Evolutionary conservation across 2,797 vertebrate species (phyloP).

Genomic region (Acrossocheilus wenchowensis): DNA sequence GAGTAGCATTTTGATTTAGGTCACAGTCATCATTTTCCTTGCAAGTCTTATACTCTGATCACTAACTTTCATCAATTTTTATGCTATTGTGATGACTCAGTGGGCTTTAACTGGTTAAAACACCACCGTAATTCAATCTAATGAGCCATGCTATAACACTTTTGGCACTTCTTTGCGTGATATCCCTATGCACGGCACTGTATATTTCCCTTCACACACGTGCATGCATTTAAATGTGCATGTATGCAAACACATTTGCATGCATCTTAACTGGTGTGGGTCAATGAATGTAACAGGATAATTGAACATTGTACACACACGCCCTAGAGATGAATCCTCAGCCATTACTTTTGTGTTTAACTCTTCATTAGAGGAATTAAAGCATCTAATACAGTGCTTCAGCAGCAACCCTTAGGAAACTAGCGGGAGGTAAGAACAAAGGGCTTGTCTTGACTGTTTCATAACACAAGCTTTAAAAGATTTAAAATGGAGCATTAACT

Average conservation of each 20-base stretch:
- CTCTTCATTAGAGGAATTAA: conserved; percentile 48
- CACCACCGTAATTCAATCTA: conserved; percentile 58
- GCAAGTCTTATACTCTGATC: conserved; percentile 27
- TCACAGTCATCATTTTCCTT: conserved; percentile 52
- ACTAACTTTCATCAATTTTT: conserved; percentile 47
- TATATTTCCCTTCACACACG: neutral
- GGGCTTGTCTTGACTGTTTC: conserved; percentile 44
- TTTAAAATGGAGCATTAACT: conserved; percentile 58
- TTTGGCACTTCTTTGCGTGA: conserved; percentile 50
- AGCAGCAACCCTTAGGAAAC: conserved; percentile 33
- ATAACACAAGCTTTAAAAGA: conserved; percentile 54
- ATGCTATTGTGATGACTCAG: conserved; percentile 51
- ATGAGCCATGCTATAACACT: conserved; percentile 54
- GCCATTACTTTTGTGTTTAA: conserved; percentile 30
- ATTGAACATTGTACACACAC: neutral
- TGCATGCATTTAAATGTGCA: neutral
- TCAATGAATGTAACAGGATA: conserved; percentile 26
- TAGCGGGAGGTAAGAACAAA: conserved; percentile 42
- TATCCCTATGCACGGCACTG: neutral
- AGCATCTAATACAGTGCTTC: conserved; percentile 41
- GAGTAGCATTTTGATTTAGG: conserved; percentile 47
- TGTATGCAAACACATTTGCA: neutral
- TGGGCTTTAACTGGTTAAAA: conserved; percentile 56
- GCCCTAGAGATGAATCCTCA: conserved; percentile 13
- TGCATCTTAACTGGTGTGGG: neutral